These are phyloP conservation scores for Siphamia tubifer DNA, from an alignment of 2,113 vertebrate species.

Conservation along the genomic window DNA sequence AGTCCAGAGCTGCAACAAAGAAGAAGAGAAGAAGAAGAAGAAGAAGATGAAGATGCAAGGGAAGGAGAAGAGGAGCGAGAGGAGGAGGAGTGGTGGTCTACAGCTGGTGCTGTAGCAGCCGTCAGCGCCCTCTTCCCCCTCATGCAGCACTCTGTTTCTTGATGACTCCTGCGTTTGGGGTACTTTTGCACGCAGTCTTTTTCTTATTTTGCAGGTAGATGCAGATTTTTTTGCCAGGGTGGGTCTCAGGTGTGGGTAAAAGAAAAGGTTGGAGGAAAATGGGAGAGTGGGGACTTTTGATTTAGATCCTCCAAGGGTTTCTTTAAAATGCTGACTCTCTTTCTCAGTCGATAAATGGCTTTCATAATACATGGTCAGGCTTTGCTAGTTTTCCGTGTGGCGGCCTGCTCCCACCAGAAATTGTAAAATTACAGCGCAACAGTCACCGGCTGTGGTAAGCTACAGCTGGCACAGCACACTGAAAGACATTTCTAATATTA, in stretches of 20 bases:
- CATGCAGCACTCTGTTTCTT: constrained; percentile 69
- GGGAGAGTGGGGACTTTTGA: constrained; percentile 48
- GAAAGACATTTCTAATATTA: constrained; percentile 7
- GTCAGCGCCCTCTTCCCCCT: constrained; percentile 45
- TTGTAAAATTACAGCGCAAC: neutral
- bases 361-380: constrained; percentile 59
- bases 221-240: constrained; percentile 71
- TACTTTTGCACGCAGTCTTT: constrained; percentile 70
- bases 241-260: constrained; percentile 75
- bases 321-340: constrained; percentile 72
- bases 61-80: constrained; percentile 24
- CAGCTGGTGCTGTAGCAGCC: constrained; percentile 56
- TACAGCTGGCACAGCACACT: constrained; percentile 28
- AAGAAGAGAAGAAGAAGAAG: constrained; percentile 12
- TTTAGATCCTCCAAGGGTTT: constrained; percentile 65
- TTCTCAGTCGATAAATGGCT: constrained; percentile 38
- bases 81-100: constrained; percentile 39
- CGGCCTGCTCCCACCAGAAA: constrained; percentile 6
- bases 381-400: constrained; percentile 34
- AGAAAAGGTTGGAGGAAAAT: constrained; percentile 44
- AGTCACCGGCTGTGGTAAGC: constrained; percentile 1
- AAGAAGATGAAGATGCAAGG: constrained; percentile 33
- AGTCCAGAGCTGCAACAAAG: constrained; percentile 1
- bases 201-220: constrained; percentile 78
- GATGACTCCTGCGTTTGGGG: constrained; percentile 74